Evolutionary conservation across 2,888 invertebrate species (phyloP).

Genomic region (Alloscopus bannaensis): DNA sequence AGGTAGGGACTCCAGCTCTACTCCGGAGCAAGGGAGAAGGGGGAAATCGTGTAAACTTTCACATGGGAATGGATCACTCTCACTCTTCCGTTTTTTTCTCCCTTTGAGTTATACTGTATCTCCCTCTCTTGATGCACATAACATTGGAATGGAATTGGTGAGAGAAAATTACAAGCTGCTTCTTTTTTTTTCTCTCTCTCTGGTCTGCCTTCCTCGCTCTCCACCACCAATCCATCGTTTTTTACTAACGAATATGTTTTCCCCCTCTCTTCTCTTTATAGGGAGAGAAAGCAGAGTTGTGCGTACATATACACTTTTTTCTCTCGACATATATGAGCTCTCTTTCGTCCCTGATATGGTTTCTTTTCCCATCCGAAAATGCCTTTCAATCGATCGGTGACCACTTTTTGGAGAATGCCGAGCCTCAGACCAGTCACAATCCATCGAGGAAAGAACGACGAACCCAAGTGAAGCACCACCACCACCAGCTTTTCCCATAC

Average conservation of each 20-base stretch:
- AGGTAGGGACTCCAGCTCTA: too few relatives aligned
- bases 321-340: constrained; percentile 1
- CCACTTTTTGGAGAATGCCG: constrained; percentile 30
- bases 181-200: constrained; percentile 5
- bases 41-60: constrained; percentile 57
- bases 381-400: constrained; percentile 62
- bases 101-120: too few relatives aligned
- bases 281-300: constrained; percentile 9
- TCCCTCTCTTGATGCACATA: not conserved
- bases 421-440: constrained; percentile 23
- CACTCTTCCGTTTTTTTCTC: constrained; percentile 8
- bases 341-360: not conserved
- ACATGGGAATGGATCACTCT: constrained; percentile 52
- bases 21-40: constrained; percentile 5
- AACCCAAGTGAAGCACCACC: too few relatives aligned
- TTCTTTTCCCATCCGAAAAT: constrained; percentile 44
- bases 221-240: constrained; percentile 38
- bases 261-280: not conserved
- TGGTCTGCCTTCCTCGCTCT: constrained; percentile 30
- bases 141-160: constrained; percentile 3
- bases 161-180: constrained; percentile 47
- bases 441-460: constrained; percentile 7
- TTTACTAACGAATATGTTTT: constrained; percentile 12
- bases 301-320: not conserved
- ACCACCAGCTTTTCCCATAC: too few relatives aligned